Conservation (phyloP, 2,113 vertebrate genomes). For the Aegithalos caudatus region DNA sequence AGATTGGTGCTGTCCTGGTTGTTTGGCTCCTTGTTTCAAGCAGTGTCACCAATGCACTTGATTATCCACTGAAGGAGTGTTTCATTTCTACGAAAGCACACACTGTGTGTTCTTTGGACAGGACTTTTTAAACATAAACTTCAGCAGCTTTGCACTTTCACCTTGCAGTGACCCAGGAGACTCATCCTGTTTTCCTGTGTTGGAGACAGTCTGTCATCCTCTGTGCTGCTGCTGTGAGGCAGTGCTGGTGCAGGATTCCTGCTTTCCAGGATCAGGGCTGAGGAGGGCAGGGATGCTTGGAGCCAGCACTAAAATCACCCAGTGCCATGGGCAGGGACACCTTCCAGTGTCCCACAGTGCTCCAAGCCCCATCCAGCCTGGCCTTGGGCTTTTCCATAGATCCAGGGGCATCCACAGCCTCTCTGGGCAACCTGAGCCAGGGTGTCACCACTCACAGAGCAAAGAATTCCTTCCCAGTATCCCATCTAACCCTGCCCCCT, state of each 20-base stretch:
- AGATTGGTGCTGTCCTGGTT: not conserved
- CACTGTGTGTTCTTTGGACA: not conserved
- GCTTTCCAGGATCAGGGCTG: not conserved
- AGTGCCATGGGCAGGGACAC: not conserved
- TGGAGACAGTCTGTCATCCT: not conserved
- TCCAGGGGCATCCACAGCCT: not conserved
- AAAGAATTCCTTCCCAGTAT: not conserved
- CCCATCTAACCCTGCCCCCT: not conserved
- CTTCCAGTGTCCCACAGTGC: accelerated
- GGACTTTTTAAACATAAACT: not conserved
- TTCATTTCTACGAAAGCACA: not conserved
- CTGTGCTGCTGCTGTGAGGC: not conserved
- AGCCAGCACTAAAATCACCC: not conserved
- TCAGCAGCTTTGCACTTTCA: not conserved
- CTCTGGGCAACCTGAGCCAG: not conserved
- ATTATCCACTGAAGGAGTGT: not conserved
- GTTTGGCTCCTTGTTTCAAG: not conserved
- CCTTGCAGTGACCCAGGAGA: not conserved
- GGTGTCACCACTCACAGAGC: not conserved
- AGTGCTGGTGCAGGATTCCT: not conserved
- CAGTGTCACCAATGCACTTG: not conserved
- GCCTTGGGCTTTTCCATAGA: not conserved
- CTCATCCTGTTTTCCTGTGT: not conserved
- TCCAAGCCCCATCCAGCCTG: accelerated
- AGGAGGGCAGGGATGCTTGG: not conserved